These are phyloP conservation scores for Istiophorus platypterus DNA, from an alignment of 2,113 vertebrate genomes.

Conservation along the genomic window DNA sequence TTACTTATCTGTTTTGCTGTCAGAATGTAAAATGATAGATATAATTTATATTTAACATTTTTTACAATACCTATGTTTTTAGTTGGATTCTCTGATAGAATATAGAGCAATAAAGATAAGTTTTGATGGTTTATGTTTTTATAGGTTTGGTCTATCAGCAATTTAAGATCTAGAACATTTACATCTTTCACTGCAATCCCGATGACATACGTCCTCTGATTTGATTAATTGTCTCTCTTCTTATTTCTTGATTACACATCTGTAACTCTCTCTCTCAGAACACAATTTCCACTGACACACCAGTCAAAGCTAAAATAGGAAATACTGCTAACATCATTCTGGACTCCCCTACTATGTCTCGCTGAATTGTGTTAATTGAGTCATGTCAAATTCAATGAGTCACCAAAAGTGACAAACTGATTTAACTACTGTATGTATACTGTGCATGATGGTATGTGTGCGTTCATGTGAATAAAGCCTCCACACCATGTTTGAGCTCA, in stretches of 20 bases:
- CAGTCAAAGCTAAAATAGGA: slow-evolving; percentile 15
- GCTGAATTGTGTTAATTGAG: slow-evolving; percentile 29
- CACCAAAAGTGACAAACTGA: slow-evolving; percentile 27
- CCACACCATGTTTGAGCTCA: slow-evolving; percentile 12
- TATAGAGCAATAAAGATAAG: neutral
- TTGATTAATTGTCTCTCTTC: neutral
- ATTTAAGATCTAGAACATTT: neutral
- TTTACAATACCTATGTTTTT: neutral
- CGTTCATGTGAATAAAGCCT: neutral
- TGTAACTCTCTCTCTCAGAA: neutral
- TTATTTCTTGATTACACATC: slow-evolving; percentile 6
- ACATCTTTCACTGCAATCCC: neutral
- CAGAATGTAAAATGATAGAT: neutral
- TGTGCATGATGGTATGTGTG: neutral
- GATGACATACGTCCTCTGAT: neutral
- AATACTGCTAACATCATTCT: slow-evolving; percentile 46
- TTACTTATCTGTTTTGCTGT: neutral
- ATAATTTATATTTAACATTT: neutral
- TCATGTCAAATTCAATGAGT: slow-evolving; percentile 60
- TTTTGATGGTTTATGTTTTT: neutral
- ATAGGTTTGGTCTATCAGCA: neutral
- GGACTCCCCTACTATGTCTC: slow-evolving; percentile 56
- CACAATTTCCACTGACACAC: slow-evolving; percentile 40
- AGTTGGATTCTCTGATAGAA: neutral
- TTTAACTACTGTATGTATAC: neutral